phyloP scores from a whole-genome alignment of 2,888 invertebrate genomes.

The Miltochrista miniata region DNA sequence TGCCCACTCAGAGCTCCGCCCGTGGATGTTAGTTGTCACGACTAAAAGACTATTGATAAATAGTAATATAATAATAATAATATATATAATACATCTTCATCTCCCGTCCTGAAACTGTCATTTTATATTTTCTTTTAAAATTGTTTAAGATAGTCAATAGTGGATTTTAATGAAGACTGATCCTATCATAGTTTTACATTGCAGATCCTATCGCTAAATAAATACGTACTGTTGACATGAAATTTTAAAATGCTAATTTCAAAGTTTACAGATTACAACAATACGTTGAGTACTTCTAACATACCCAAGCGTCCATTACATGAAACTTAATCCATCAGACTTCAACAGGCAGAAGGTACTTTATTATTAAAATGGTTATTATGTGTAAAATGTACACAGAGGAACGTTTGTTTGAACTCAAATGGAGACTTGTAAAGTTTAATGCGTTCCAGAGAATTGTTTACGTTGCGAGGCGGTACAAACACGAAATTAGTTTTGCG shows the following conservation, averaged over 20 bases:
- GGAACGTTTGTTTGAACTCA: conserved; percentile 31
- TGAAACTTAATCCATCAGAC: conserved; percentile 13
- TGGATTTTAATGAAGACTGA: no score
- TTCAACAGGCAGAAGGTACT: conserved; percentile 5
- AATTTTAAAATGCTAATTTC: background rate
- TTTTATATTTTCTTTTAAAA: no score
- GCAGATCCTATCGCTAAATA: no score
- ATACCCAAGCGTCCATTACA: background rate
- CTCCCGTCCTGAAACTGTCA: no score
- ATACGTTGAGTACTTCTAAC: background rate
- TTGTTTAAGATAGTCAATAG: no score
- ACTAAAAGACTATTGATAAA: no score
- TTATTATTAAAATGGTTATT: conserved; percentile 28
- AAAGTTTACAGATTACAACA: background rate
- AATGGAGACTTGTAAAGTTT: conserved; percentile 40
- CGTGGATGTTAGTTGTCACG: no score
- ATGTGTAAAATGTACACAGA: conserved; percentile 23
- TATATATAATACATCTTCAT: no score
- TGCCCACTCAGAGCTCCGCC: no score
- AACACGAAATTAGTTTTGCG: conserved; percentile 38
- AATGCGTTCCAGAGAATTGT: conserved; percentile 40
- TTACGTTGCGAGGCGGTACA: conserved; percentile 29
- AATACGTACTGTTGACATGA: background rate
- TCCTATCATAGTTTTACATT: background rate
- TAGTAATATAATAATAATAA: no score